A percentile compares a stretch with the other conserved stretches of the same genome.
Evolutionary conservation across 2,797 vertebrate genomes (phyloP).

Genomic region (Platalea minor): DNA sequence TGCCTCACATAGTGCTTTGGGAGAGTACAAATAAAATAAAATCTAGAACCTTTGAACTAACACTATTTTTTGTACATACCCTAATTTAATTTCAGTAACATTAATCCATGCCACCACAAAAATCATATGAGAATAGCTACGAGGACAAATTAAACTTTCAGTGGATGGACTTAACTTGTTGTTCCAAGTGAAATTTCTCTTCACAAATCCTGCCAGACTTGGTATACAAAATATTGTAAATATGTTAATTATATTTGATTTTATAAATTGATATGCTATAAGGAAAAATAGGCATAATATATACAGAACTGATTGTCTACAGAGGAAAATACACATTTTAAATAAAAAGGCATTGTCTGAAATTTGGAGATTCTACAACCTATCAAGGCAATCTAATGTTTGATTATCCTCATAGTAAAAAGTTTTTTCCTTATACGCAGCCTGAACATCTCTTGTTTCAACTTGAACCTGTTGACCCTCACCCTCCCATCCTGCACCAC

Average conservation of each 20-base stretch:
- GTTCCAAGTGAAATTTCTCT: neutral
- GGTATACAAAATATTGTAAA: neutral
- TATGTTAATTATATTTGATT: neutral
- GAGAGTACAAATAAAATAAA: neutral
- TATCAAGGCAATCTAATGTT: neutral
- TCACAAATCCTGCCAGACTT: neutral
- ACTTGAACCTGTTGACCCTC: neutral
- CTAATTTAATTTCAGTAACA: neutral
- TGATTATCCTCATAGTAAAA: neutral
- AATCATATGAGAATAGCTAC: neutral
- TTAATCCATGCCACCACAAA: neutral
- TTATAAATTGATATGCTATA: neutral
- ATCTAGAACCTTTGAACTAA: neutral
- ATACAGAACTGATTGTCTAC: neutral
- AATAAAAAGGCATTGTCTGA: neutral
- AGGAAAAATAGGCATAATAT: neutral
- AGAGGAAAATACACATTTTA: neutral
- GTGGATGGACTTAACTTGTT: neutral
- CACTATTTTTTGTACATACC: neutral
- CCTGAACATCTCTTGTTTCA: neutral
- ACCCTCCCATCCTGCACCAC: neutral
- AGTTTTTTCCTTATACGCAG: accelerated
- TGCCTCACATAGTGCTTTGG: neutral
- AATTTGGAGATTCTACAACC: neutral
- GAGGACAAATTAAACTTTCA: neutral